Conservation (phyloP, 2,113 vertebrate species). For the Ceyx melanurus region DNA sequence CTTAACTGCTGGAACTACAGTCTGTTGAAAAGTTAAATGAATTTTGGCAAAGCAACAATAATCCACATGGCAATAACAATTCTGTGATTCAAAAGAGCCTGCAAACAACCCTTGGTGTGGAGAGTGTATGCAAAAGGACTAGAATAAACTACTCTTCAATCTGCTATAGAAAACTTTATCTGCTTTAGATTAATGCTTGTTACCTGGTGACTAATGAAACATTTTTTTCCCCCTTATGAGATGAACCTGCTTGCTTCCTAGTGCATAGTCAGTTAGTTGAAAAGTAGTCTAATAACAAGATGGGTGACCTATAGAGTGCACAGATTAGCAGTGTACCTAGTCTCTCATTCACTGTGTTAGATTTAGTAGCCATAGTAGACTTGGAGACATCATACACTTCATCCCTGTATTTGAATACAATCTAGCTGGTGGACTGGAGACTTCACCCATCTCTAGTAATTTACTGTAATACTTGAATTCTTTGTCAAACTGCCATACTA, state of each 20-base stretch:
- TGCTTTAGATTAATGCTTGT: background rate
- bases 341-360: background rate
- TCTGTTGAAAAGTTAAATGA: constrained; percentile 62
- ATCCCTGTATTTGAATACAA: background rate
- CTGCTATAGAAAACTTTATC: background rate
- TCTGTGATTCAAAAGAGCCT: constrained; percentile 5
- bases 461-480: background rate
- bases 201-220: background rate
- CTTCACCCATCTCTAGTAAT: background rate
- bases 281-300: background rate
- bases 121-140: background rate
- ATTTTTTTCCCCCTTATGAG: background rate
- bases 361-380: background rate
- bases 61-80: background rate
- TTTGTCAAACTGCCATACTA: background rate
- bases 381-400: background rate
- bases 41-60: constrained; percentile 56
- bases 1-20: constrained; percentile 58
- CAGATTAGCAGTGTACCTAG: background rate
- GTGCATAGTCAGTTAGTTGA: background rate
- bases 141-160: background rate
- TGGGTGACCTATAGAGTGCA: background rate
- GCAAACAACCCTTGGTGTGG: background rate
- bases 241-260: background rate
- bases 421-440: background rate